Conservation (phyloP, 1,140 invertebrate genomes). For the Drosophila lacertosa region DNA sequence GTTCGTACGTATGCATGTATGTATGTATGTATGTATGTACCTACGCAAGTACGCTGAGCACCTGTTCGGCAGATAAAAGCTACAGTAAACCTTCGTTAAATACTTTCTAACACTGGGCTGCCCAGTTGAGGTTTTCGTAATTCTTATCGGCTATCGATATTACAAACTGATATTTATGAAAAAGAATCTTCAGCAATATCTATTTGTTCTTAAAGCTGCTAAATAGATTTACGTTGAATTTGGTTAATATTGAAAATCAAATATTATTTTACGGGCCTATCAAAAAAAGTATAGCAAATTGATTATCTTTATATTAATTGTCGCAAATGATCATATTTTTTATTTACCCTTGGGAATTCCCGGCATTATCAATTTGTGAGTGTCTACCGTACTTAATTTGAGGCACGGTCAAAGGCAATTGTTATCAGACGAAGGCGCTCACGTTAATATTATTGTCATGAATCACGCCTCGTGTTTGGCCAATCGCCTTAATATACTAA, state of each 20-base stretch:
- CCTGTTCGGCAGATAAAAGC: conserved; percentile 37
- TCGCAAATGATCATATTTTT: no score
- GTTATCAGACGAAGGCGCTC: conserved; percentile 30
- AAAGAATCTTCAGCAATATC: neutral
- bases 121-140: neutral
- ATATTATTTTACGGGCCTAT: no score
- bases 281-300: no score
- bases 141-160: neutral
- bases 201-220: no score
- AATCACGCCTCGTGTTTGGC: conserved; percentile 25
- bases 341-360: neutral
- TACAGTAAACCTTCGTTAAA: conserved; percentile 5
- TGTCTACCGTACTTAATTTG: conserved; percentile 25
- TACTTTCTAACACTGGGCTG: neutral
- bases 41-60: conserved; percentile 8
- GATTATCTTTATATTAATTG: no score
- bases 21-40: neutral
- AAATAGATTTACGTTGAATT: no score
- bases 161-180: neutral
- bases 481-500: conserved; percentile 10
- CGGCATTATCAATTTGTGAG: neutral
- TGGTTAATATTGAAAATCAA: no score
- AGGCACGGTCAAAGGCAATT: conserved; percentile 1
- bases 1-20: neutral
- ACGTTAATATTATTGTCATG: conserved; percentile 8